Evolutionary conservation across 2,888 invertebrate species (phyloP).

Genomic region (Drosophila sordidapex): DNA sequence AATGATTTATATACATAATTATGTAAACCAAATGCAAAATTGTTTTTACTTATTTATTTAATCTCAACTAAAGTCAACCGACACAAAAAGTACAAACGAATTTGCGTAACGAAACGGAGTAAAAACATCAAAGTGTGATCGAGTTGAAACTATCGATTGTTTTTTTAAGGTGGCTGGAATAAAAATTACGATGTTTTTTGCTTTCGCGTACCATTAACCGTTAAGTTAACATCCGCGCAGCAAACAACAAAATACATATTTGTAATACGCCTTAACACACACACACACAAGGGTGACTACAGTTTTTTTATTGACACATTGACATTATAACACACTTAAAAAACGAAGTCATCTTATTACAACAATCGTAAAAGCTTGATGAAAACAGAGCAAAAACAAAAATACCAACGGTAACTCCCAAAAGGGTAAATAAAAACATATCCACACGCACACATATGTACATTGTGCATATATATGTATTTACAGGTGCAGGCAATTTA

Average conservation of each 20-base stretch:
- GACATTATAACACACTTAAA: slow-evolving; percentile 52
- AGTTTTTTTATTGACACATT: slow-evolving; percentile 50
- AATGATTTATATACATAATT: not conserved
- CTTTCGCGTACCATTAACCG: slow-evolving; percentile 17
- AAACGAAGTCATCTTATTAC: slow-evolving; percentile 41
- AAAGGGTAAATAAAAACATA: slow-evolving; percentile 25
- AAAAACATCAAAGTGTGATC: not conserved
- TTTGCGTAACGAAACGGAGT: not conserved
- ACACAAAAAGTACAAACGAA: not conserved
- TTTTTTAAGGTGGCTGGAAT: not conserved
- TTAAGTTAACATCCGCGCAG: slow-evolving; percentile 31
- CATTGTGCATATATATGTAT: not conserved
- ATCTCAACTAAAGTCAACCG: not conserved
- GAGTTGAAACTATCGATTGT: not conserved
- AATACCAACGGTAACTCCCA: slow-evolving; percentile 30
- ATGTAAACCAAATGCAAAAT: not conserved
- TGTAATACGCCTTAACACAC: slow-evolving; percentile 7
- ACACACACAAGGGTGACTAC: slow-evolving; percentile 11
- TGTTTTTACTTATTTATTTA: not conserved
- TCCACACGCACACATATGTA: not conserved
- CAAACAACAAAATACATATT: slow-evolving; percentile 21
- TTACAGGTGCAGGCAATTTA: slow-evolving; percentile 44
- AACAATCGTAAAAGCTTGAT: slow-evolving; percentile 42
- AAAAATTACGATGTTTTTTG: not conserved
- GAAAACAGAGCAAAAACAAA: slow-evolving; percentile 33